These are phyloP conservation scores for Felis chaus DNA, from an alignment of 2,113 vertebrate genomes.

Conservation along the genomic window DNA sequence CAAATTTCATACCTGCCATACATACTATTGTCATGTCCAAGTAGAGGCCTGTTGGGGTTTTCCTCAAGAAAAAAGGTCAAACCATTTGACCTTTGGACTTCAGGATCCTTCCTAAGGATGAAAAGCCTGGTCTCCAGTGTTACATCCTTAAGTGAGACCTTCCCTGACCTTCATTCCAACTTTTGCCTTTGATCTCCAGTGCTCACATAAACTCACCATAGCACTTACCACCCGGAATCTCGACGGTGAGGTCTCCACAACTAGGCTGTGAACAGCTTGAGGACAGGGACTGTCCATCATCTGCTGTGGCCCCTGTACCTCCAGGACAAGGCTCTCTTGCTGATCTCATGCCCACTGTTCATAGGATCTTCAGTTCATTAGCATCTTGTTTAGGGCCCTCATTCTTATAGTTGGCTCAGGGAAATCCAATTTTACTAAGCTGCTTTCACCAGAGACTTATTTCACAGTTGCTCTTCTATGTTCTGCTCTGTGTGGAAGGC, in stretches of 20 bases:
- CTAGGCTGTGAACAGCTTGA: not conserved
- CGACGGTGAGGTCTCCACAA: rapidly evolving
- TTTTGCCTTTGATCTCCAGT: not conserved
- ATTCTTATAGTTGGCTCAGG: not conserved
- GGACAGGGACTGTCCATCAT: not conserved
- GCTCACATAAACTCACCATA: not conserved
- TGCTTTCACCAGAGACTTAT: not conserved
- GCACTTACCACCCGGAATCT: not conserved
- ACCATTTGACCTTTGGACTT: not conserved
- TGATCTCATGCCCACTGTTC: not conserved
- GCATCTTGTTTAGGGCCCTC: not conserved
- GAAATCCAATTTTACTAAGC: not conserved
- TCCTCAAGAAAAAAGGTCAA: not conserved
- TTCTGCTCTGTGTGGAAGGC: not conserved
- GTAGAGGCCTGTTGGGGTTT: not conserved
- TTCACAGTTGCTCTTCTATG: not conserved
- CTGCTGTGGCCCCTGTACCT: not conserved
- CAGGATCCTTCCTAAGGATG: not conserved
- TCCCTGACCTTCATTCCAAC: not conserved
- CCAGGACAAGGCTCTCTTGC: not conserved
- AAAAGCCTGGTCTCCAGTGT: not conserved
- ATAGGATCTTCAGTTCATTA: not conserved
- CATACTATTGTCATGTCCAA: not conserved
- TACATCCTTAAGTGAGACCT: not conserved
- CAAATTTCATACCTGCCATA: not conserved